Evolutionary conservation across 2,797 vertebrate genomes (phyloP).

Genomic region (Spheniscus humboldti): DNA sequence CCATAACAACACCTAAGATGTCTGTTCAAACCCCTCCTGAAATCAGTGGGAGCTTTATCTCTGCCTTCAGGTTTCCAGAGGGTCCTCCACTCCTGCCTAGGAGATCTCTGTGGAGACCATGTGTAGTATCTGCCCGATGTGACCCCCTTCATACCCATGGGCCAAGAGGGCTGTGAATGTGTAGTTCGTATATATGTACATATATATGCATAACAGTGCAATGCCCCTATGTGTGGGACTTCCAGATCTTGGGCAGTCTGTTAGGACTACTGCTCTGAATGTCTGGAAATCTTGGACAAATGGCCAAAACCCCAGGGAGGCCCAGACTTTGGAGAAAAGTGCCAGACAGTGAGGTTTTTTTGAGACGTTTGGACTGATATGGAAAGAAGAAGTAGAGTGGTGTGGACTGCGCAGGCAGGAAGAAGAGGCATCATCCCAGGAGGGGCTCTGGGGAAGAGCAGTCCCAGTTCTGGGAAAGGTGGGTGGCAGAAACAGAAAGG

Average conservation of each 20-base stretch:
- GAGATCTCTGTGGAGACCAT: background rate
- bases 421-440: background rate
- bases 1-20: fast-evolving
- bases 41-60: background rate
- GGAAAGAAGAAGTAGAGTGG: background rate
- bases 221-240: background rate
- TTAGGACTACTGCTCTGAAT: background rate
- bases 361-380: background rate
- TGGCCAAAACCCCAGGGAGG: background rate
- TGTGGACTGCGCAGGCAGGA: background rate
- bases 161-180: background rate
- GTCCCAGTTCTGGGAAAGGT: background rate
- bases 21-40: background rate
- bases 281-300: background rate
- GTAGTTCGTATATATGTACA: fast-evolving
- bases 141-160: background rate
- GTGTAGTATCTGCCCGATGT: background rate
- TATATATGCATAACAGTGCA: background rate
- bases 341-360: background rate
- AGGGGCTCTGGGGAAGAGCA: background rate
- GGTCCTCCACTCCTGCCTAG: background rate
- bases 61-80: background rate
- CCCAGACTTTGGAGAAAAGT: background rate
- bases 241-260: background rate
- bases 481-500: background rate